phyloP scores from a whole-genome alignment of 2,888 invertebrate genomes.

The Cephus pulcher region DNA sequence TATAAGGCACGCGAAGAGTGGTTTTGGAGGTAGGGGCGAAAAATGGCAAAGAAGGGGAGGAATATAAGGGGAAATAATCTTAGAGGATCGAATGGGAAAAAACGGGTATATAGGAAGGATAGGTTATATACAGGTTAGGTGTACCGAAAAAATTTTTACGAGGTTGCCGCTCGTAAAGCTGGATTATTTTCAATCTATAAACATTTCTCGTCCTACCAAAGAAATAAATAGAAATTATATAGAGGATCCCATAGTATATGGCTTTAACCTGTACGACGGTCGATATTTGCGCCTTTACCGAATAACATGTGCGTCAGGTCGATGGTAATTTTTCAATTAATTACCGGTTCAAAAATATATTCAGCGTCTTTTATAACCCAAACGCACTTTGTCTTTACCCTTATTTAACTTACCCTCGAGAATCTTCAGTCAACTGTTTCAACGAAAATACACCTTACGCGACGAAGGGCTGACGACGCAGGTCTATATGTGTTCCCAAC shows the following conservation, averaged over 20 bases:
- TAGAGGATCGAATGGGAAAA: not conserved
- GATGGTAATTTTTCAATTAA: not conserved
- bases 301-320: not conserved
- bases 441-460: not conserved
- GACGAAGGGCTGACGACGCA: not conserved
- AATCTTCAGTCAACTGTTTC: not conserved
- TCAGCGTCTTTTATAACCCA: not conserved
- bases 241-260: not conserved
- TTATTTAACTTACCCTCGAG: not conserved
- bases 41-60: not conserved
- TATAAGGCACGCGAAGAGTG: not conserved
- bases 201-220: conserved; percentile 3
- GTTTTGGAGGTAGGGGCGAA: not conserved
- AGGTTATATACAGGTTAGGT: not conserved
- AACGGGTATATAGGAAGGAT: not conserved
- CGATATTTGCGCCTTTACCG: not conserved
- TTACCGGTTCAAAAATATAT: not conserved
- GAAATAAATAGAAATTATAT: conserved; percentile 4
- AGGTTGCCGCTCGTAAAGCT: not conserved
- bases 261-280: not conserved
- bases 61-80: not conserved
- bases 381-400: not conserved
- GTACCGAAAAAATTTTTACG: conserved; percentile 5
- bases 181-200: conserved; percentile 12
- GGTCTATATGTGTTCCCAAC: not conserved